Conservation (phyloP, 2,113 vertebrate genomes). For the Phoxinus phoxinus region DNA sequence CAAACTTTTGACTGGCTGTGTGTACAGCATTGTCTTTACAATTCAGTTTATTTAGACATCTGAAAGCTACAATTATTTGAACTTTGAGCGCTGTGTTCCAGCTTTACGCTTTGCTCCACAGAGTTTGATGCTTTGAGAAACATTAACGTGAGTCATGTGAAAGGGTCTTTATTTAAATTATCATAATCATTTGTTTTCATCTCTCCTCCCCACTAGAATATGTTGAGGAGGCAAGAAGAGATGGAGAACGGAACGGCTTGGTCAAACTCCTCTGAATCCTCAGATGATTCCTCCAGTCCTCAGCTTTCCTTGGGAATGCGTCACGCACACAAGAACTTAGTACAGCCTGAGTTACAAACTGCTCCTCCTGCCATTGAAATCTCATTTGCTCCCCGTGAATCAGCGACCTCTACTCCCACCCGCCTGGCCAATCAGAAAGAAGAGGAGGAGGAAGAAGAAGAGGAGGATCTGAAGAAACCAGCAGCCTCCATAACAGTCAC, state of each 20-base stretch:
- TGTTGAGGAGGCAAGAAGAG: conserved; percentile 88
- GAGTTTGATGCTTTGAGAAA: background rate
- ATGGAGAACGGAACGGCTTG: conserved; percentile 90
- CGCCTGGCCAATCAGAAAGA: conserved; percentile 55
- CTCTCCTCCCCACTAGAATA: conserved; percentile 78
- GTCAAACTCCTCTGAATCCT: conserved; percentile 95
- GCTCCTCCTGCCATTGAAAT: conserved; percentile 79
- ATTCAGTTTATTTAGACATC: background rate
- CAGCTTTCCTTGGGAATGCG: conserved; percentile 80
- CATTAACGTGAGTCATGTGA: background rate
- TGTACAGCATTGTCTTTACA: background rate
- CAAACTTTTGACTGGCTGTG: background rate
- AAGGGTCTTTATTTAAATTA: background rate
- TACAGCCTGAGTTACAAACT: conserved; percentile 82
- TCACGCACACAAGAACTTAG: conserved; percentile 76
- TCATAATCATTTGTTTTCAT: background rate
- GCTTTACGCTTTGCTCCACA: background rate
- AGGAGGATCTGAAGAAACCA: conserved; percentile 60
- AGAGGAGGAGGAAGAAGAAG: conserved; percentile 56
- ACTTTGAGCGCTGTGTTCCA: background rate
- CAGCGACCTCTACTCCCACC: conserved; percentile 53
- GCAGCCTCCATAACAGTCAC: conserved; percentile 57
- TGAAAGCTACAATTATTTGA: background rate
- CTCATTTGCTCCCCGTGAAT: conserved; percentile 81
- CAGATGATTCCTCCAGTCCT: conserved; percentile 92